Evolutionary conservation across 2,113 vertebrate species (phyloP).

Genomic region (Girardinichthys multiradiatus): DNA sequence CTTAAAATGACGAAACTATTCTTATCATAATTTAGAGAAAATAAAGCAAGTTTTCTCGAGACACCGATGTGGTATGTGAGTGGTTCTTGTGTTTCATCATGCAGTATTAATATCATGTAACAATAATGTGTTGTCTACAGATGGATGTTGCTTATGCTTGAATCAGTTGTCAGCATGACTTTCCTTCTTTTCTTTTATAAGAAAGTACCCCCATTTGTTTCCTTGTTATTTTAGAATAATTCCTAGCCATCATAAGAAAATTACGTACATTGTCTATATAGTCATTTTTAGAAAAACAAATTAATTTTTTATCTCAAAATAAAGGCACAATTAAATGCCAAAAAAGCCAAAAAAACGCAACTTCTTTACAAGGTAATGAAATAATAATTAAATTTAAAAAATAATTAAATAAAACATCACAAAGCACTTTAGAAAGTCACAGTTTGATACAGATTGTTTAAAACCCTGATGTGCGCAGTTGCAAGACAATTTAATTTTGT

Average conservation of each 20-base stretch:
- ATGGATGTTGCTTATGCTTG: not conserved
- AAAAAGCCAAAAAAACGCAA: not conserved
- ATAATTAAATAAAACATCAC: slow-evolving; percentile 7
- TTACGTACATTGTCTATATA: too few relatives aligned
- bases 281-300: too few relatives aligned
- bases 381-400: not conserved
- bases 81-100: not conserved
- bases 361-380: not conserved
- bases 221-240: too few relatives aligned
- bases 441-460: not conserved
- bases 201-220: too few relatives aligned
- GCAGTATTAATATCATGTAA: not conserved
- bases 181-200: not conserved
- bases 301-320: not conserved
- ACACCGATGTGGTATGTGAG: not conserved
- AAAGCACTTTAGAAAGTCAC: slow-evolving; percentile 10
- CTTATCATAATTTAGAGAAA: too few relatives aligned
- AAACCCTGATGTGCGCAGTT: slow-evolving; percentile 14
- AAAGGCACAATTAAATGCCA: not conserved
- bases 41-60: too few relatives aligned
- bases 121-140: not conserved
- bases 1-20: too few relatives aligned
- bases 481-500: slow-evolving; percentile 49
- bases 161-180: not conserved
- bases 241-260: too few relatives aligned